Conservation (phyloP, 2,797 vertebrate genomes). For the Lithobates pipiens region DNA sequence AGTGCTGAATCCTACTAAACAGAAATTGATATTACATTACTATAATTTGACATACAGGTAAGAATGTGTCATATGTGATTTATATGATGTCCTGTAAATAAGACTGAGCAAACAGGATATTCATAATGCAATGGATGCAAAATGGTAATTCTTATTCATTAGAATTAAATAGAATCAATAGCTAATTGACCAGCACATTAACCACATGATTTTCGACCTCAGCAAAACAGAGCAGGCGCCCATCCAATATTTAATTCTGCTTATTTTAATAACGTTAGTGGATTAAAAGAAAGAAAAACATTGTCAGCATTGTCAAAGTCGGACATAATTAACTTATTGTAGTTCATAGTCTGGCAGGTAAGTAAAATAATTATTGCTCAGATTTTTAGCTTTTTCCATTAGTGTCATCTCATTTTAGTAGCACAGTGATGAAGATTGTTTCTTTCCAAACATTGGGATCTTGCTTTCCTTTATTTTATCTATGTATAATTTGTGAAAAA, state of each 20-base stretch:
- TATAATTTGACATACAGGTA: constrained; percentile 28
- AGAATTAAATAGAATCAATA: constrained; percentile 50
- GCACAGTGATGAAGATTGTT: not conserved
- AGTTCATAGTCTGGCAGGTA: not conserved
- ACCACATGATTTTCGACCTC: constrained; percentile 5
- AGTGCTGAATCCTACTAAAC: constrained; percentile 24
- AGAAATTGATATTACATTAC: constrained; percentile 37
- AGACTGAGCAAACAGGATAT: constrained; percentile 24
- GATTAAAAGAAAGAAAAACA: not conserved
- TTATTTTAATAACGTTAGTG: constrained; percentile 13
- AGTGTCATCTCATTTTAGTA: not conserved
- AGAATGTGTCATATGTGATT: constrained; percentile 31
- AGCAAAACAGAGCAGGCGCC: constrained; percentile 17
- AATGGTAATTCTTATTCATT: constrained; percentile 40
- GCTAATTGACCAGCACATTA: constrained; percentile 37
- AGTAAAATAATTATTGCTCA: not conserved
- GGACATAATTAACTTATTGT: not conserved
- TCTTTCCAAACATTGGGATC: not conserved
- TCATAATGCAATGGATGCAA: constrained; percentile 34
- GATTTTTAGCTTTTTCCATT: not conserved
- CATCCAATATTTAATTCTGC: not conserved
- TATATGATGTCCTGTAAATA: constrained; percentile 32
- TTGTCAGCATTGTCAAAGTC: not conserved
- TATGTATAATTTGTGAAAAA: too few relatives aligned
- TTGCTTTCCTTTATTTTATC: not conserved